Base-by-base conservation (phyloP, 2,113 vertebrate species). In the Talpa occidentalis region DNA sequence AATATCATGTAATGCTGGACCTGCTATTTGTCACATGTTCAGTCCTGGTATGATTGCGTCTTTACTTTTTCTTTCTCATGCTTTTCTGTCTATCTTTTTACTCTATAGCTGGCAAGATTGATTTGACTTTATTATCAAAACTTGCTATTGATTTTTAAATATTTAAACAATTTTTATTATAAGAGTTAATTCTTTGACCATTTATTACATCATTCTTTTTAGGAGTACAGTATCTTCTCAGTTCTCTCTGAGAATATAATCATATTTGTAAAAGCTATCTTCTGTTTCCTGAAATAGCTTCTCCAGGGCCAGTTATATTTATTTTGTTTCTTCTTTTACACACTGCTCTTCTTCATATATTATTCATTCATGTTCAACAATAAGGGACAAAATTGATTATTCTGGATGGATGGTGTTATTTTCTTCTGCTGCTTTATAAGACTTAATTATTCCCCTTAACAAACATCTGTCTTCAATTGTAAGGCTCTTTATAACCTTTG, bases 51-150 rank as follows among this genome's bases (percentile, higher is more conserved):
- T 90, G 59, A 80, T 92, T 9, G 44, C 74, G 12, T 54, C 87
- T 87, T 70, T 0, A 17, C 1, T 40, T 78, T 19, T 28, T 79
- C 64, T 69, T 56, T 56, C 35, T 78, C 8, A 49, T 89, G 40
- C 56, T 96, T 96, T 91, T 90, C 37, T 60, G 28, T 56, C 30
- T 87, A 59, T 56, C 19, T 85, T 82, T 89, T 82, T 78, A 52
- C 64, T 83, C 32, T 83, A 35, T 42, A 37, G 59, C 70, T 79
- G 74, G 11, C 44, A 87, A 90, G 16, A 66, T 54, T 59, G n/a
- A 35, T 78, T 93, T 92, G 35, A 90, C 30, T 95, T 95, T 70
- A 56, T 66, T 79, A n/a, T 42, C 5, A 93, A 91, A n/a, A 44
- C 11, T 52, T 84, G 44, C 2, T 54, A 28, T 47, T 95, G 35